These are phyloP conservation scores for Podarcis lilfordi DNA, from an alignment of 2,797 vertebrate genomes.

Conservation along the genomic window DNA sequence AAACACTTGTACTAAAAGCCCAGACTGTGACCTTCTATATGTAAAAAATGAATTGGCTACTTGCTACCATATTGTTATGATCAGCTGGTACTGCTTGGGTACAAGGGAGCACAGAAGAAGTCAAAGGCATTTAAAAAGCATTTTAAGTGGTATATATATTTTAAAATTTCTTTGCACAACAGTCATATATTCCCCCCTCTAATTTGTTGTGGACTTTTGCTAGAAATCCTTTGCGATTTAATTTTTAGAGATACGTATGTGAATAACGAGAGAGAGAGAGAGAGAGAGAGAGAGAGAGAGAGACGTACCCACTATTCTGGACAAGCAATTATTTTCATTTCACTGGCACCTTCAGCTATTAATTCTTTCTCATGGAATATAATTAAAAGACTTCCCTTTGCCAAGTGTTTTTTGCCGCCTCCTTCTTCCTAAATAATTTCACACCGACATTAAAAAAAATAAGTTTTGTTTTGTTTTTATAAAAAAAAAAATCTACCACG, in stretches of 20 bases:
- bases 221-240: slow-evolving; percentile 60
- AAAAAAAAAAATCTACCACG: slow-evolving; percentile 8
- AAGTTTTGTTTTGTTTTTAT: background rate
- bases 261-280: slow-evolving; percentile 43
- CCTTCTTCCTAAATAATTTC: slow-evolving; percentile 72
- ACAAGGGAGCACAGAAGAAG: slow-evolving; percentile 53
- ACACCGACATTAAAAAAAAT: slow-evolving; percentile 52
- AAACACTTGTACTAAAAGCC: slow-evolving; percentile 56
- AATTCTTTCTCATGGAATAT: slow-evolving; percentile 67
- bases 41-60: slow-evolving; percentile 72
- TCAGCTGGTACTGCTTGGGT: slow-evolving; percentile 44
- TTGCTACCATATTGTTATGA: slow-evolving; percentile 55
- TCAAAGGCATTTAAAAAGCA: slow-evolving; percentile 16
- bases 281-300: slow-evolving; percentile 57
- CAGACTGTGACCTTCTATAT: slow-evolving; percentile 69
- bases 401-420: slow-evolving; percentile 67
- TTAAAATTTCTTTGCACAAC: slow-evolving; percentile 21
- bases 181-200: slow-evolving; percentile 51
- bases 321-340: slow-evolving; percentile 71
- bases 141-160: slow-evolving; percentile 36
- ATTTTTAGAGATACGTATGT: slow-evolving; percentile 46
- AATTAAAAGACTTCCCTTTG: slow-evolving; percentile 76
- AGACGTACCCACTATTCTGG: slow-evolving; percentile 59
- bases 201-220: slow-evolving; percentile 63
- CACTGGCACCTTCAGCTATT: slow-evolving; percentile 68